Percentiles rank a stretch among this genome's conserved stretches.
These are phyloP conservation scores for human DNA, from an alignment of 2,113 vertebrate species.

Conservation along the genomic window GRCh38 chr13:110392501-110393000, in stretches of 20 bases:
- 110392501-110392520: neutral
- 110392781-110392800: neutral
- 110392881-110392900: neutral
- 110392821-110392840: neutral
- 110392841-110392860: neutral
- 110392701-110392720: slow-evolving; percentile 42
- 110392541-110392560: slow-evolving; percentile 8
- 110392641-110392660: slow-evolving; percentile 43
- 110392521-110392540: neutral
- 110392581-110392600: neutral
- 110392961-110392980: neutral
- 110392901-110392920: too few species aligned
- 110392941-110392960: neutral
- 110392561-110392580: neutral
- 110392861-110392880: too few species aligned
- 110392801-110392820: neutral
- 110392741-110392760: slow-evolving; percentile 21
- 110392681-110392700: slow-evolving; percentile 11
- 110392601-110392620: neutral
- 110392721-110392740: slow-evolving; percentile 42
- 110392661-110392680: slow-evolving; percentile 50
- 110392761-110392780: neutral
- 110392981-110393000: neutral
- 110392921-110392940: neutral
- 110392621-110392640: slow-evolving; percentile 22